phyloP scores from a whole-genome alignment of 2,888 invertebrate genomes.

The Augochlorella aurata region DNA sequence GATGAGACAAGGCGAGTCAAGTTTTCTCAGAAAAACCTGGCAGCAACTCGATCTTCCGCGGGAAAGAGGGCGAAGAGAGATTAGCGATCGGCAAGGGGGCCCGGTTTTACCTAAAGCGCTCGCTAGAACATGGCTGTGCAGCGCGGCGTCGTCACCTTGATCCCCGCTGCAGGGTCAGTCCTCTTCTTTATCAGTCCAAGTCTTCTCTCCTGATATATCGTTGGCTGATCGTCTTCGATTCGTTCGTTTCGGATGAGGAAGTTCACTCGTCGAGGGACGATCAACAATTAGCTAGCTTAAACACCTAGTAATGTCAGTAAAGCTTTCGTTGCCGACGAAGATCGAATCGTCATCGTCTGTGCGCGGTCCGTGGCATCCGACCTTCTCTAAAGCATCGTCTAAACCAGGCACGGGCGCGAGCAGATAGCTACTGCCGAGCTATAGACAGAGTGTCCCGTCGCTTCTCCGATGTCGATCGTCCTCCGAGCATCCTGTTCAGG shows the following conservation, averaged over 20 bases:
- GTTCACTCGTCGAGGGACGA: constrained; percentile 42
- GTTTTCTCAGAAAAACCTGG: constrained; percentile 12
- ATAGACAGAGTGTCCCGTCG: neutral
- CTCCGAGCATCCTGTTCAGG: neutral
- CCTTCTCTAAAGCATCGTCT: constrained; percentile 54
- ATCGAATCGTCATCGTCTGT: constrained; percentile 17
- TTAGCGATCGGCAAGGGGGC: constrained; percentile 13
- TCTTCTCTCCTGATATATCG: constrained; percentile 52
- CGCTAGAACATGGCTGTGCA: constrained; percentile 9
- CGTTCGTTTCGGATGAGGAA: constrained; percentile 16
- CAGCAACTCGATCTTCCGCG: constrained; percentile 13
- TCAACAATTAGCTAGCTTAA: constrained; percentile 68
- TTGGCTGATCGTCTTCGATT: constrained; percentile 50
- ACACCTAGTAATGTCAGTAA: constrained; percentile 72
- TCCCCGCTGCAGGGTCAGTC: constrained; percentile 24
- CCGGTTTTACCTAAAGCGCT: constrained; percentile 37
- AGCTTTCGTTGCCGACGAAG: constrained; percentile 60
- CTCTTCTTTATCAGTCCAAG: constrained; percentile 53
- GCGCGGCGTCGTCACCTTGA: no score
- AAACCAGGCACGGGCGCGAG: neutral
- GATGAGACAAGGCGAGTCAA: neutral
- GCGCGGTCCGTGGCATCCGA: constrained; percentile 12
- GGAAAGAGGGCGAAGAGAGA: constrained; percentile 22
- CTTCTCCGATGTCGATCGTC: neutral
- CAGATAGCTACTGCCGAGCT: neutral